Percentiles rank a stretch among this genome's conserved stretches.
Conservation (phyloP, 1,140 invertebrate genomes). For the Zaprionus ornatus region DNA sequence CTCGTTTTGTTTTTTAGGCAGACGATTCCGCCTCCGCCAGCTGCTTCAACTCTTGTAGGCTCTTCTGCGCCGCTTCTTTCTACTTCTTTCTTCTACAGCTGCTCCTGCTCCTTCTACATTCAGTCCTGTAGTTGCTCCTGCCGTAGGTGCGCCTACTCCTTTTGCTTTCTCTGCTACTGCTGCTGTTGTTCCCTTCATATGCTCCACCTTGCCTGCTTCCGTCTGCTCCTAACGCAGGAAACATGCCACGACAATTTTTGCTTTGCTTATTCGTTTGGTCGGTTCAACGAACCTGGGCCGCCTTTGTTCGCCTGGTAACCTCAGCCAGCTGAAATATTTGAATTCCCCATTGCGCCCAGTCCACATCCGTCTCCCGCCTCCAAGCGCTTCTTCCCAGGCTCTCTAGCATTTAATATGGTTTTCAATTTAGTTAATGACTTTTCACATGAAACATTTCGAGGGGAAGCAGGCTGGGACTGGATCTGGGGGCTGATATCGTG, state of each 20-base stretch:
- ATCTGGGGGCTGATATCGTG: not conserved
- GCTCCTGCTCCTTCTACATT: not conserved
- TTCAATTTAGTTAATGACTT: conserved; percentile 78
- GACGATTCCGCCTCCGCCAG: not conserved
- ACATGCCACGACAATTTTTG: conserved; percentile 63
- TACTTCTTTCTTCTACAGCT: not conserved
- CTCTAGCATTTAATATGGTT: conserved; percentile 57
- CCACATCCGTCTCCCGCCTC: not conserved
- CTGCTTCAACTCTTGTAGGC: not conserved
- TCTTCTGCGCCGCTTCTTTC: not conserved
- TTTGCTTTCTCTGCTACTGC: too few species aligned
- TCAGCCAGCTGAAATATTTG: conserved; percentile 49
- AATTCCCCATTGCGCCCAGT: not conserved
- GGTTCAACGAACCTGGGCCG: conserved; percentile 67
- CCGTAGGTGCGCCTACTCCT: not conserved
- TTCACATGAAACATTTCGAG: conserved; percentile 17
- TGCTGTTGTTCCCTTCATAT: not conserved
- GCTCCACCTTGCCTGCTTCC: not conserved
- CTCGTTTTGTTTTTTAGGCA: conserved; percentile 21
- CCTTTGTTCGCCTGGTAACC: conserved; percentile 24
- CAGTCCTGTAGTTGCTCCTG: not conserved
- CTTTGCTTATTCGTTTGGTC: conserved; percentile 40
- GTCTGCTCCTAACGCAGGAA: conserved; percentile 13
- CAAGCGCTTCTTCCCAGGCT: not conserved
- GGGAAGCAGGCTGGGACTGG: too few species aligned